phyloP scores from a whole-genome alignment of 2,888 invertebrate species.

The Stomorhina lunata region DNA sequence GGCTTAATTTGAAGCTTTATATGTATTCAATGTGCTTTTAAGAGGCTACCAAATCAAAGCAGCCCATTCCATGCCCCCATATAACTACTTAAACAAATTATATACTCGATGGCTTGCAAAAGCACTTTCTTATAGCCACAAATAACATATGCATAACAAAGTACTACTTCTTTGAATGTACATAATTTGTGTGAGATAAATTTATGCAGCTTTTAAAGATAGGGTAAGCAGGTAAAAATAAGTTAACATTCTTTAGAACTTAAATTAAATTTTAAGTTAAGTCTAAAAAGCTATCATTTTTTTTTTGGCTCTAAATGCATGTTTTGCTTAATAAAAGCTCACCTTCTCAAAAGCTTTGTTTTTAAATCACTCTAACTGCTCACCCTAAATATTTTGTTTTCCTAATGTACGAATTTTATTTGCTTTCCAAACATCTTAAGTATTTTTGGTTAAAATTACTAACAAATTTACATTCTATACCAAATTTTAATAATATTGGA shows the following conservation, averaged over 20 bases:
- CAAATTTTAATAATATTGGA: background rate
- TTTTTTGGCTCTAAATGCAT: too few relatives aligned
- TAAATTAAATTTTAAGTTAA: too few relatives aligned
- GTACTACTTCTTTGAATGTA: background rate
- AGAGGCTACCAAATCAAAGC: constrained; percentile 1
- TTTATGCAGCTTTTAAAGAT: background rate
- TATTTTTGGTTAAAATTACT: constrained; percentile 15
- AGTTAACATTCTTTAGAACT: background rate
- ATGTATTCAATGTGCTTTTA: constrained; percentile 13
- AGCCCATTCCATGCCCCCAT: background rate
- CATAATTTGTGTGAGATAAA: too few relatives aligned
- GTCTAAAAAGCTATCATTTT: too few relatives aligned
- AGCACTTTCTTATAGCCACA: background rate
- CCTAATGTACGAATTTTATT: background rate
- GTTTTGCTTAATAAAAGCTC: too few relatives aligned
- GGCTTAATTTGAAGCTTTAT: constrained; percentile 38
- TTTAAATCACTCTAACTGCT: background rate
- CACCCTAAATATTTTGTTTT: background rate
- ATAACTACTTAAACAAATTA: background rate
- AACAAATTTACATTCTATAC: constrained; percentile 35
- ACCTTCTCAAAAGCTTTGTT: too few relatives aligned
- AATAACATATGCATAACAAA: background rate
- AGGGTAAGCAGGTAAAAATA: constrained; percentile 2
- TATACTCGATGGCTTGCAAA: background rate
- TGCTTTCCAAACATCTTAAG: background rate